phyloP scores from a whole-genome alignment of 2,797 vertebrate genomes.

The Rhinogobio ventralis region DNA sequence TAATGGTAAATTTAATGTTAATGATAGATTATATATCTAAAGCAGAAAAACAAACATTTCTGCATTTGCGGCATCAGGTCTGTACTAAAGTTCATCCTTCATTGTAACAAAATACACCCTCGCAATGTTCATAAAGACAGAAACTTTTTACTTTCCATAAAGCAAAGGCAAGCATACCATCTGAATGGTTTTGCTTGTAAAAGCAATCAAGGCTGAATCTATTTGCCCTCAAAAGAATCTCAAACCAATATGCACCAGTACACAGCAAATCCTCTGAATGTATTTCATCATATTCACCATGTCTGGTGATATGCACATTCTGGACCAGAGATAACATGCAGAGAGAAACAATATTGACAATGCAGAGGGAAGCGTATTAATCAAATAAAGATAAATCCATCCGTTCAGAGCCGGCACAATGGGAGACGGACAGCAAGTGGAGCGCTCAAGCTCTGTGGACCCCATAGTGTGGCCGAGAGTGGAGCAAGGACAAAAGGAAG shows the following conservation, averaged over 20 bases:
- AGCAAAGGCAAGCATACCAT: slow-evolving; percentile 17
- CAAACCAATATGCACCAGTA: slow-evolving; percentile 35
- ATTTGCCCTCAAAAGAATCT: slow-evolving; percentile 46
- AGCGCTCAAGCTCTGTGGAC: slow-evolving; percentile 31
- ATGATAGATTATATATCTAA: slow-evolving; percentile 67
- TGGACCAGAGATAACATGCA: slow-evolving; percentile 39
- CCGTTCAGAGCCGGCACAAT: slow-evolving; percentile 48
- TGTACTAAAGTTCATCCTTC: not conserved
- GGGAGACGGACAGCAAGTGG: slow-evolving; percentile 48
- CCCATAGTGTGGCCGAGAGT: slow-evolving; percentile 42
- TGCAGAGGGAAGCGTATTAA: slow-evolving; percentile 51
- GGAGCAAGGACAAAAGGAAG: slow-evolving; percentile 59
- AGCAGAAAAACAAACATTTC: slow-evolving; percentile 58
- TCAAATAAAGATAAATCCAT: slow-evolving; percentile 59
- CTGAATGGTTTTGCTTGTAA: slow-evolving; percentile 24
- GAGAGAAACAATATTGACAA: slow-evolving; percentile 52
- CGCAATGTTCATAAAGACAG: slow-evolving; percentile 12
- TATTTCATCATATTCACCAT: slow-evolving; percentile 41
- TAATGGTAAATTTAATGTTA: slow-evolving; percentile 59
- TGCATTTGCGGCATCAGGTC: slow-evolving; percentile 45
- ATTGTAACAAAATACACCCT: slow-evolving; percentile 20
- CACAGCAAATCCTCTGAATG: slow-evolving; percentile 35
- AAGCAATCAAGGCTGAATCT: slow-evolving; percentile 45
- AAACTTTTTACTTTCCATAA: slow-evolving; percentile 29
- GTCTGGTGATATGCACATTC: slow-evolving; percentile 44